Evolutionary conservation across 2,888 invertebrate genomes (phyloP).

Genomic region (Cataglyphis cursor): DNA sequence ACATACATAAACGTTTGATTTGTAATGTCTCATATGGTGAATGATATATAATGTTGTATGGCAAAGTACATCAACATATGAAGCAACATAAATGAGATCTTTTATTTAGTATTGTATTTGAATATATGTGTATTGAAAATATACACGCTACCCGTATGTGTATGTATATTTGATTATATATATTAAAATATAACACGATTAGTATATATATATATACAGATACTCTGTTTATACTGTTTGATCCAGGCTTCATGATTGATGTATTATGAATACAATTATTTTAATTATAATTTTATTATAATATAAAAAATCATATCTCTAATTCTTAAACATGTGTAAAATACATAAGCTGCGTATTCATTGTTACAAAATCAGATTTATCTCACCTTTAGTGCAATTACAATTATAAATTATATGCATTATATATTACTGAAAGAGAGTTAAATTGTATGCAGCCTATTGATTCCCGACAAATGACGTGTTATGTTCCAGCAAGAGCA

Average conservation of each 20-base stretch:
- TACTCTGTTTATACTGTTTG: slow-evolving; percentile 52
- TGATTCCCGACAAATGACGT: slow-evolving; percentile 61
- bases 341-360: slow-evolving; percentile 65
- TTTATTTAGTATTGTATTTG: slow-evolving; percentile 56
- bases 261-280: slow-evolving; percentile 59
- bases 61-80: slow-evolving; percentile 72
- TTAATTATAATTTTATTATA: slow-evolving; percentile 28
- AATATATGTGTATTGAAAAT: slow-evolving; percentile 15
- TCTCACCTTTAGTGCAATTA: slow-evolving; percentile 56
- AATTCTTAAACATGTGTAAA: slow-evolving; percentile 68
- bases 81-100: slow-evolving; percentile 67
- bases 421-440: slow-evolving; percentile 47
- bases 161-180: slow-evolving; percentile 60
- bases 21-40: slow-evolving; percentile 63
- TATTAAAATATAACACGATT: slow-evolving; percentile 43
- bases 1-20: slow-evolving; percentile 65
- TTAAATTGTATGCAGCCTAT: slow-evolving; percentile 62
- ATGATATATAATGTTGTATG: slow-evolving; percentile 67
- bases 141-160: not conserved
- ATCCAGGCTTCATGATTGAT: slow-evolving; percentile 74
- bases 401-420: slow-evolving; percentile 52
- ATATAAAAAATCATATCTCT: slow-evolving; percentile 61
- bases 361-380: slow-evolving; percentile 59
- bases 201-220: not conserved
- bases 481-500: slow-evolving; percentile 68